Base-by-base conservation (phyloP, 1,140 invertebrate species). In the Drosophila repleta region DNA sequence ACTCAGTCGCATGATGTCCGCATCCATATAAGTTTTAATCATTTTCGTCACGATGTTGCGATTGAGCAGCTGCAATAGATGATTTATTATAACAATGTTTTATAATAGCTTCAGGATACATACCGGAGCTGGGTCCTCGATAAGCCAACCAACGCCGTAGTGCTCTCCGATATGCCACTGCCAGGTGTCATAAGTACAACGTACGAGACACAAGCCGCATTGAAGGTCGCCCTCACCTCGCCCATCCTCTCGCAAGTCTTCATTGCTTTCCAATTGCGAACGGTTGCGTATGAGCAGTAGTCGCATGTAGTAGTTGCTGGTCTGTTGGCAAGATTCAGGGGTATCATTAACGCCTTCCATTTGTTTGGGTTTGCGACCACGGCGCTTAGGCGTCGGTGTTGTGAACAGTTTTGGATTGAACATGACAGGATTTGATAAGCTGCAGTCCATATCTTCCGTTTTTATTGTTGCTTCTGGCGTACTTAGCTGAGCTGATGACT, bases 101-200 rank as follows among this genome's bases (percentile, higher is more conserved):
- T 11, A 29, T 18, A n/a, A 11, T 29, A 3, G 1, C 4, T 13
- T 13, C 15, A 46, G 45, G 4, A 6, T 53, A 51, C 46, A 62
- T 8, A 80, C 55, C 17, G 53, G 17, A 10, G 80, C 61, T 4
- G 43, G 43, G 15, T 76, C 26, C 0, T 61, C 75, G 0, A 52
- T 37, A 0, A 43, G 17, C 90, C 90, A 91, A 10, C 90, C 90
- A 1, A 91, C 69, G 41, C 90, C 90, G 52, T 91, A 91, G 51
- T 91, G 90, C 32, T 76, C 66, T 1, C 26, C 29, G 1, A 90
- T 32, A 60, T 91, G 90, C 0, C 0, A 0, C 11, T 48, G 35
- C 83, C 80, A 91, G 13, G 57, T 13, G 0, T 32, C 18, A 17
- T 60, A 35, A 1, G 52, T 56, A 18, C 53, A 74, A 3, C 78